These are phyloP conservation scores for Hypotaenidia philippensis DNA, from an alignment of 2,797 vertebrate species.

Conservation along the genomic window DNA sequence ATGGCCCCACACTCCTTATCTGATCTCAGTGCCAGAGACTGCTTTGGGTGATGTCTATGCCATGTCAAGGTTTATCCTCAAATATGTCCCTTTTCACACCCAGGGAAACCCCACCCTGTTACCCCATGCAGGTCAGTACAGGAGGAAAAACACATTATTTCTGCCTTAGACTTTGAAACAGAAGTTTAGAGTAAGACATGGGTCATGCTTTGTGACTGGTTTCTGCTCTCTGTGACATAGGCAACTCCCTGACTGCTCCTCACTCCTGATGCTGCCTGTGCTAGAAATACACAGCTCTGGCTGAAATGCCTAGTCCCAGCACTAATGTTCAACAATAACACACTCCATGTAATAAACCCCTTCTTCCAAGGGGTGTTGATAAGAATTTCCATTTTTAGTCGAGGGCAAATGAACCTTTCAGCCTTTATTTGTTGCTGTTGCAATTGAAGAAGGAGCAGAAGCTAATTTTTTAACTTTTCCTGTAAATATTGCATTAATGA, in stretches of 20 bases:
- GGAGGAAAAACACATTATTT: background rate
- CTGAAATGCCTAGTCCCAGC: background rate
- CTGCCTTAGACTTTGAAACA: background rate
- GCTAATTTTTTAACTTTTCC: constrained; percentile 56
- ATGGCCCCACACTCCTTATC: fast-evolving
- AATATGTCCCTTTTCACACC: background rate
- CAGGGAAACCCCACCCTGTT: background rate
- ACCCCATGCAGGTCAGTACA: background rate
- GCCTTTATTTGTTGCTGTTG: constrained; percentile 32
- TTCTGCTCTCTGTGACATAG: background rate
- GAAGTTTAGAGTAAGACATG: too few species aligned
- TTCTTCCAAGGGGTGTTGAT: constrained; percentile 38
- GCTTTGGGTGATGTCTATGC: background rate
- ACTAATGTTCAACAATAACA: background rate
- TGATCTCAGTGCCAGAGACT: background rate
- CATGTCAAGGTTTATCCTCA: background rate
- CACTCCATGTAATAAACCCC: constrained; percentile 21
- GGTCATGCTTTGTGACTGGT: fast-evolving
- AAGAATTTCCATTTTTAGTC: constrained; percentile 65
- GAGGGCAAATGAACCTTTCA: constrained; percentile 20
- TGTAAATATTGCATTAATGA: constrained; percentile 91
- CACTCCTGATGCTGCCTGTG: background rate
- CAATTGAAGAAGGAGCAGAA: constrained; percentile 59
- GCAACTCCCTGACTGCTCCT: background rate
- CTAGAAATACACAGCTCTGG: background rate